Conservation (phyloP, 2,113 vertebrate genomes). For the Philantomba maxwellii region DNA sequence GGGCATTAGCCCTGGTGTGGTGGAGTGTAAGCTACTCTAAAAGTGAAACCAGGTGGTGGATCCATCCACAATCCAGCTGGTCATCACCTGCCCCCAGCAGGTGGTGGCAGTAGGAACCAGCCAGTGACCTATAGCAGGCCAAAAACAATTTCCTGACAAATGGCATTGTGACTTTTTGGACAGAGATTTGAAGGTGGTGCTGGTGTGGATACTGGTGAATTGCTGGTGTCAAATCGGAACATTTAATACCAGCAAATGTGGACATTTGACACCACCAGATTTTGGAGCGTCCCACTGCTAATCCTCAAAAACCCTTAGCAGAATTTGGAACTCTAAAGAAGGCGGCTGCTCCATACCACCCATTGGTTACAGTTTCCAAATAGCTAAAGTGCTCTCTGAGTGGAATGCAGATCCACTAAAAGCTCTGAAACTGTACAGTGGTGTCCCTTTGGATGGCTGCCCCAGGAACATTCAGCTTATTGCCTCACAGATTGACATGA, state of each 20-base stretch:
- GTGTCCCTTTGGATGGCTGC: constrained; percentile 93
- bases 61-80: constrained; percentile 81
- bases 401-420: constrained; percentile 94
- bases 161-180: constrained; percentile 96
- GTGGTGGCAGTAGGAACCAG: constrained; percentile 86
- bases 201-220: constrained; percentile 93
- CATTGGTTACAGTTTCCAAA: constrained; percentile 94
- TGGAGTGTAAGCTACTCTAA: constrained; percentile 78
- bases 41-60: constrained; percentile 84
- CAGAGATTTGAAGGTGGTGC: constrained; percentile 88
- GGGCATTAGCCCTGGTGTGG: constrained; percentile 60
- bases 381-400: constrained; percentile 96
- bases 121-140: constrained; percentile 94
- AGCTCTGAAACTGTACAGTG: constrained; percentile 98
- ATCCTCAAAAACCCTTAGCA: constrained; percentile 94
- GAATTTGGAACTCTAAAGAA: constrained; percentile 93
- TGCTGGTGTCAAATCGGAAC: constrained; percentile 89
- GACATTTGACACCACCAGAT: constrained; percentile 79
- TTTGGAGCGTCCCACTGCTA: constrained; percentile 95
- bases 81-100: not conserved
- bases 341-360: constrained; percentile 94
- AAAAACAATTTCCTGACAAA: constrained; percentile 95
- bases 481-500: constrained; percentile 93
- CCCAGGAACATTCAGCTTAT: constrained; percentile 99
- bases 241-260: not conserved